These are phyloP conservation scores for Aix galericulata DNA, from an alignment of 2,113 vertebrate genomes.

Conservation along the genomic window DNA sequence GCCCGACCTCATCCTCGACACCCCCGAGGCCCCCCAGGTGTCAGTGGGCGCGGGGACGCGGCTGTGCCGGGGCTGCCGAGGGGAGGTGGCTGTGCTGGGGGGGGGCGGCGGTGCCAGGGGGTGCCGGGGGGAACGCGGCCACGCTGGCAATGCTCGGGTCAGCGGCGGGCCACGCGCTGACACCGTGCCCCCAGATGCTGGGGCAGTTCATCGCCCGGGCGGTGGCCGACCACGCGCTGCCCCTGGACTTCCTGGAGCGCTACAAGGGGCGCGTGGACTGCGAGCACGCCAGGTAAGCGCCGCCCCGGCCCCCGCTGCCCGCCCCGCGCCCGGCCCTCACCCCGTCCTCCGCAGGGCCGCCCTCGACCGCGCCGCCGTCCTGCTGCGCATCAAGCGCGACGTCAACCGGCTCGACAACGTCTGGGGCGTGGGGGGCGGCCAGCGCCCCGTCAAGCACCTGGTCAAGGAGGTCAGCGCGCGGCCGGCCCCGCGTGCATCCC, in stretches of 20 bases:
- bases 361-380: slow-evolving; percentile 83
- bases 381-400: slow-evolving; percentile 84
- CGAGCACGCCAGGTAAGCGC: slow-evolving; percentile 82
- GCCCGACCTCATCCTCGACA: slow-evolving; percentile 88
- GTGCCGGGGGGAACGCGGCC: too few relatives aligned
- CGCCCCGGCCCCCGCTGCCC: too few relatives aligned
- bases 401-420: slow-evolving; percentile 87
- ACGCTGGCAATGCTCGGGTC: too few relatives aligned
- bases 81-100: too few relatives aligned
- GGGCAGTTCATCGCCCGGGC: slow-evolving; percentile 89
- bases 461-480: slow-evolving; percentile 82
- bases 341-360: slow-evolving; percentile 83
- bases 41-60: too few relatives aligned
- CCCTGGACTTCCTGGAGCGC: slow-evolving; percentile 82
- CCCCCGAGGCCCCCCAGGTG: slow-evolving; percentile 88
- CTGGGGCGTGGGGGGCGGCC: slow-evolving; percentile 88
- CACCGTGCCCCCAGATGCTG: slow-evolving; percentile 77
- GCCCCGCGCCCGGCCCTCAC: not conserved
- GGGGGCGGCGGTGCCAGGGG: too few relatives aligned
- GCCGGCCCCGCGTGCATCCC: not conserved
- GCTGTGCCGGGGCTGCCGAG: too few relatives aligned
- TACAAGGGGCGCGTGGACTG: slow-evolving; percentile 89
- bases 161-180: not conserved
- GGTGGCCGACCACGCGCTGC: slow-evolving; percentile 86
- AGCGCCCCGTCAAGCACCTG: slow-evolving; percentile 87